Conservation (phyloP, 2,888 invertebrate species). For the Sinohyriopsis cumingii region DNA sequence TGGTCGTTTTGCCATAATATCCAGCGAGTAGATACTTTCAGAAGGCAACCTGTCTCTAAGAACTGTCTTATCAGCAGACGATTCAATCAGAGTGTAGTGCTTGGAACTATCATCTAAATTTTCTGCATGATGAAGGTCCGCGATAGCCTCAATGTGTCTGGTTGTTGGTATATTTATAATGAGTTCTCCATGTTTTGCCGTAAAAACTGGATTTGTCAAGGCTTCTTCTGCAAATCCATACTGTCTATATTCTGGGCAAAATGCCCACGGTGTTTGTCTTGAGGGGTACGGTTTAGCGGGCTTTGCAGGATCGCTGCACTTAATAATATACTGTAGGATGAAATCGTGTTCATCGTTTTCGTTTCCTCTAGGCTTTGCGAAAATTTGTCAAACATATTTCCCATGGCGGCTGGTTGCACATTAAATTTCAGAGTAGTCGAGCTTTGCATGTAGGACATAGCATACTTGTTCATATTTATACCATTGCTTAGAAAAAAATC, state of each 20-base stretch:
- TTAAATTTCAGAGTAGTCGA: no score
- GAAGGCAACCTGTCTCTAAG: constrained; percentile 9
- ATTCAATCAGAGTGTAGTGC: constrained; percentile 13
- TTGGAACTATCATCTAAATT: constrained; percentile 4
- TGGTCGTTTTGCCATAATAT: constrained; percentile 9
- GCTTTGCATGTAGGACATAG: no score
- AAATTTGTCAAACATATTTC: no score
- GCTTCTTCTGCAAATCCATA: constrained; percentile 13
- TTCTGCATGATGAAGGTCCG: constrained; percentile 8
- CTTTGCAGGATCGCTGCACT: constrained; percentile 4
- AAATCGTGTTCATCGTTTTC: no score
- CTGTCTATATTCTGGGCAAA: constrained; percentile 9
- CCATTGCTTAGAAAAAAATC: no score
- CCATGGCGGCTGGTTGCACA: no score
- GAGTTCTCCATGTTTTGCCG: constrained; percentile 12
- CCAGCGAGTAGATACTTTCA: constrained; percentile 13
- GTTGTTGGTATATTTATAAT: constrained; percentile 8
- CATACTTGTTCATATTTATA: no score
- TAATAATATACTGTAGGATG: background rate
- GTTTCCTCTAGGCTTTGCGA: no score
- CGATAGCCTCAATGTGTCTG: constrained; percentile 13
- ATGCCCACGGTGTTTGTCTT: constrained; percentile 11
- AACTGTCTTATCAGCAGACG: constrained; percentile 1
- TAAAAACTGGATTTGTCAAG: background rate
- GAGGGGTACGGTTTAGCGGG: constrained; percentile 3